Conservation (phyloP, 2,888 invertebrate species). For the Elegia similella region DNA sequence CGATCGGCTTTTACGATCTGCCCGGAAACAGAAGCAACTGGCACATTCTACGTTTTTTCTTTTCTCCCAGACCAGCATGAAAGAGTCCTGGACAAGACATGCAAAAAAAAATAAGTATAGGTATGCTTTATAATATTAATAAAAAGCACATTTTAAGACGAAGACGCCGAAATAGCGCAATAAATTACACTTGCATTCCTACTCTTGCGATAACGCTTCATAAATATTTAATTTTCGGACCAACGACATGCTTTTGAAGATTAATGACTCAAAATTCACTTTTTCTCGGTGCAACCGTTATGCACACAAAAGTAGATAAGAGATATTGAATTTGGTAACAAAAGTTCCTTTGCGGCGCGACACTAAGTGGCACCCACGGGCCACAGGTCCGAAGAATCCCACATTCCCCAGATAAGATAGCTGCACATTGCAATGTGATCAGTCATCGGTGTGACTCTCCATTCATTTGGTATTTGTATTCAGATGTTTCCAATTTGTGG, state of each 20-base stretch:
- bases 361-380: conserved; percentile 68
- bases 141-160: conserved; percentile 31
- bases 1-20: no score
- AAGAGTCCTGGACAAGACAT: no score
- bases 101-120: background rate
- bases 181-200: conserved; percentile 45
- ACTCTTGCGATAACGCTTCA: conserved; percentile 34
- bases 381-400: conserved; percentile 55
- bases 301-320: conserved; percentile 63
- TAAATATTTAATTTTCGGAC: conserved; percentile 38
- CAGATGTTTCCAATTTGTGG: background rate
- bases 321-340: conserved; percentile 66
- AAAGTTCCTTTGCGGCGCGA: conserved; percentile 60
- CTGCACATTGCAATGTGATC: conserved; percentile 61
- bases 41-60: no score
- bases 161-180: conserved; percentile 25
- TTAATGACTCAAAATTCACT: conserved; percentile 52
- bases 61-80: no score
- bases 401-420: conserved; percentile 76
- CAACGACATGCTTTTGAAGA: conserved; percentile 40
- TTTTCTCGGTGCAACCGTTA: conserved; percentile 53
- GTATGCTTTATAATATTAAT: conserved; percentile 12
- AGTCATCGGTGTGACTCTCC: conserved; percentile 46
- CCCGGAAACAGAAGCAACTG: no score
- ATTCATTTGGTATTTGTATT: conserved; percentile 1